These are phyloP conservation scores for Lepilemur septentrionalis DNA, from an alignment of 2,797 vertebrate genomes.

Conservation along the genomic window DNA sequence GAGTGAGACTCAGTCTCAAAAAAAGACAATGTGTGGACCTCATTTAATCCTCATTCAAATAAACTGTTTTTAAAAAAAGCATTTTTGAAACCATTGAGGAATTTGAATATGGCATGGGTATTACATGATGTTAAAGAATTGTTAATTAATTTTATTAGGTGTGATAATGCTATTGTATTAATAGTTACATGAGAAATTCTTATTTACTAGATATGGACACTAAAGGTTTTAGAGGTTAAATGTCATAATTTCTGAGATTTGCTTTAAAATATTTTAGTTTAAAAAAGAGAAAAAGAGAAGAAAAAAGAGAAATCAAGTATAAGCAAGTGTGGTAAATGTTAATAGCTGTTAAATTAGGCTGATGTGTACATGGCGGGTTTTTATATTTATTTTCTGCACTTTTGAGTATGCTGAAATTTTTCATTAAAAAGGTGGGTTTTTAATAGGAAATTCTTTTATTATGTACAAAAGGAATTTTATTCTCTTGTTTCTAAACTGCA, in stretches of 20 bases:
- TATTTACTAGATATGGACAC: not conserved
- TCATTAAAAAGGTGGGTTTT: not conserved
- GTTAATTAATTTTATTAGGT: not conserved
- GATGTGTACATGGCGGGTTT: not conserved
- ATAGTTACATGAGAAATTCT: not conserved
- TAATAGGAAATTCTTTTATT: constrained; percentile 1
- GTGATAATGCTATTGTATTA: not conserved
- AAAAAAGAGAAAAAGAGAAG: not conserved
- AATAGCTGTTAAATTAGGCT: not conserved
- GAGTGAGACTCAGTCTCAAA: too few species aligned
- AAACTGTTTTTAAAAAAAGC: not conserved
- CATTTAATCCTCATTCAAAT: not conserved
- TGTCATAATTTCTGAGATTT: not conserved
- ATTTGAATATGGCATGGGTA: not conserved
- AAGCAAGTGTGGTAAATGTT: not conserved
- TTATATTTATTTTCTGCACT: not conserved
- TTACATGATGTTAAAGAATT: not conserved
- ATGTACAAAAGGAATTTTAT: constrained; percentile 38
- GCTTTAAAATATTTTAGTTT: not conserved
- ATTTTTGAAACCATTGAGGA: not conserved
- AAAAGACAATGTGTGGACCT: not conserved
- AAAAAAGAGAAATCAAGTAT: not conserved
- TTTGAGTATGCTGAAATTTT: not conserved
- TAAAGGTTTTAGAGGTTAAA: not conserved
- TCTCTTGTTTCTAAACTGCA: constrained; percentile 27